Conservation (phyloP, 2,113 vertebrate species). For the Amblyornis subalaris region DNA sequence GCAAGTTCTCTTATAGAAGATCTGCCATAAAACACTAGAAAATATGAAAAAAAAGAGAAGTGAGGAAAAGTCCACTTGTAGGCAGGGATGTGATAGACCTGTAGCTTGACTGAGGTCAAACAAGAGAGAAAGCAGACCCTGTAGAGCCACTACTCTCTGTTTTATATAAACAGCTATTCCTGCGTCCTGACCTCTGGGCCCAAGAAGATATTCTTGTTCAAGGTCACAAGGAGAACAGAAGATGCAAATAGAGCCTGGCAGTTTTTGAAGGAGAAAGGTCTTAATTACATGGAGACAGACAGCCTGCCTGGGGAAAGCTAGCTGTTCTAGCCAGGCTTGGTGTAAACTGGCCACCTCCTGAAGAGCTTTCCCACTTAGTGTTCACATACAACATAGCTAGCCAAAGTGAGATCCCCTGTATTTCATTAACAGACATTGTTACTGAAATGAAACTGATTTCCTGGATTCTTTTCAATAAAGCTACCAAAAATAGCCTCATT, state of each 20-base stretch:
- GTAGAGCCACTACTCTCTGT: neutral
- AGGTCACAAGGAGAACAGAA: neutral
- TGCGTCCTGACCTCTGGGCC: neutral
- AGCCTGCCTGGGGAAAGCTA: neutral
- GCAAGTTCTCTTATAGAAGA: neutral
- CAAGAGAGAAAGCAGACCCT: neutral
- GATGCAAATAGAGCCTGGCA: neutral
- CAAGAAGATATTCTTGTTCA: neutral
- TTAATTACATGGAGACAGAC: neutral
- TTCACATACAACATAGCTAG: neutral
- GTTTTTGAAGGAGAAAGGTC: neutral
- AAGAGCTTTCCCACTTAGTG: neutral
- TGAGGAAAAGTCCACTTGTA: neutral
- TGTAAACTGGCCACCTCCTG: neutral
- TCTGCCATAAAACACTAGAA: neutral
- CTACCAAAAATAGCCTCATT: slow-evolving; percentile 61
- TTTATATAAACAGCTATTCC: neutral
- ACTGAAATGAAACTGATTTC: slow-evolving; percentile 60
- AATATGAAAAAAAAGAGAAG: neutral
- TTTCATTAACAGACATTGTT: slow-evolving; percentile 43
- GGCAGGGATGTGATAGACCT: neutral
- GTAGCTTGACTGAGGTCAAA: neutral
- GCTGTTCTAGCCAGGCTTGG: neutral
- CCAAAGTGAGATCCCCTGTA: neutral
- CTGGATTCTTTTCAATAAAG: slow-evolving; percentile 50